phyloP scores from a whole-genome alignment of 2,113 vertebrate genomes.

The Brachyhypopomus occidentalis region DNA sequence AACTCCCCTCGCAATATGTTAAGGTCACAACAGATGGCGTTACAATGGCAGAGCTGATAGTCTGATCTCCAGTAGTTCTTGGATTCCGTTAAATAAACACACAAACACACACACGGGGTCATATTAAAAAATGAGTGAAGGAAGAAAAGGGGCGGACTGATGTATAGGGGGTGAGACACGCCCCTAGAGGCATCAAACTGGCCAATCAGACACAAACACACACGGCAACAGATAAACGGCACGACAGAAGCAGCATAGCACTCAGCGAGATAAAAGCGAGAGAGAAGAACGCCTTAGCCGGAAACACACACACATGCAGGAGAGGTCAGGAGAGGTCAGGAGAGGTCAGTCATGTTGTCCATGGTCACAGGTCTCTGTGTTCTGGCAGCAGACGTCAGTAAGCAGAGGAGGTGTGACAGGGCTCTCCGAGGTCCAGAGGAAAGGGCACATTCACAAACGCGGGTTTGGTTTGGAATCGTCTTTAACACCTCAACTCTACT shows the following conservation, averaged over 20 bases:
- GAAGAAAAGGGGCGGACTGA: neutral
- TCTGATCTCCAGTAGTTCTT: neutral
- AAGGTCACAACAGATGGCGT: neutral
- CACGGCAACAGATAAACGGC: conserved; percentile 24
- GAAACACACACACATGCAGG: conserved; percentile 51
- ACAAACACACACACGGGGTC: neutral
- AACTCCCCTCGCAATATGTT: neutral
- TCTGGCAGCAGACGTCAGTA: conserved; percentile 51
- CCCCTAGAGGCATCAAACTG: neutral
- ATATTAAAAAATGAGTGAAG: neutral
- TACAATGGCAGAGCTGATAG: conserved; percentile 48
- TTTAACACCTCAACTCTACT: neutral
- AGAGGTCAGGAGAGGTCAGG: conserved; percentile 42
- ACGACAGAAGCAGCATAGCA: neutral
- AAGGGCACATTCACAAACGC: conserved; percentile 4
- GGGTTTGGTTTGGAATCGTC: conserved; percentile 32
- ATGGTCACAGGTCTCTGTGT: conserved; percentile 16
- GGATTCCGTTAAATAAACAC: neutral
- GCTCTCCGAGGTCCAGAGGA: conserved; percentile 10
- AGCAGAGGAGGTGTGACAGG: neutral
- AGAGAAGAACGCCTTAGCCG: conserved; percentile 17
- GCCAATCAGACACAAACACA: conserved; percentile 32
- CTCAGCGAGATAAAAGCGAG: neutral
- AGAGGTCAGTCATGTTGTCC: conserved; percentile 37
- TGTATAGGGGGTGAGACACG: neutral